phyloP scores from a whole-genome alignment of 1,140 invertebrate species.

The Ylistrum balloti region DNA sequence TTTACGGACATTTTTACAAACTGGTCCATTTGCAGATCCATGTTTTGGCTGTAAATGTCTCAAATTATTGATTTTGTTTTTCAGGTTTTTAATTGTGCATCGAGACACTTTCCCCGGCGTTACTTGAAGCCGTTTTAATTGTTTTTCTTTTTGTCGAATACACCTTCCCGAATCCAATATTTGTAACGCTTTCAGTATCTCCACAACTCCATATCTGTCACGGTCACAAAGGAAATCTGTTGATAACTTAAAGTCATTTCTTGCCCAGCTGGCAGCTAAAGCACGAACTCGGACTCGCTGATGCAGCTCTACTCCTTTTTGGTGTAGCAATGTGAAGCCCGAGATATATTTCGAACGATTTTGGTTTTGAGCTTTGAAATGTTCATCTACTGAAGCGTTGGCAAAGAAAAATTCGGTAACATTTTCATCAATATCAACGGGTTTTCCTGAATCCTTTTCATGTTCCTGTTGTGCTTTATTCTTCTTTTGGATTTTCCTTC shows the following conservation, averaged over 20 bases:
- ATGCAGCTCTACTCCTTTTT: constrained; percentile 71
- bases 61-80: constrained; percentile 76
- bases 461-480: background rate
- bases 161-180: constrained; percentile 74
- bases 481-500: constrained; percentile 5
- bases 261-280: constrained; percentile 76
- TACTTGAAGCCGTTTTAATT: constrained; percentile 72
- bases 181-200: constrained; percentile 75
- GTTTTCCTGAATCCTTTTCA: too few relatives aligned
- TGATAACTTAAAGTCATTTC: constrained; percentile 73
- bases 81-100: constrained; percentile 75
- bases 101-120: constrained; percentile 67
- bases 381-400: constrained; percentile 66
- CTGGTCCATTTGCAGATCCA: constrained; percentile 75
- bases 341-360: constrained; percentile 73
- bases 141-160: constrained; percentile 74
- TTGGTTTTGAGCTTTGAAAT: constrained; percentile 71
- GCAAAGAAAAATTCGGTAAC: constrained; percentile 59
- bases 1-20: constrained; percentile 73
- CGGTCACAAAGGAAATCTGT: constrained; percentile 65
- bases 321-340: constrained; percentile 65
- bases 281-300: constrained; percentile 73
- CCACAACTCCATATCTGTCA: constrained; percentile 72
- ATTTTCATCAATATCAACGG: constrained; percentile 56
- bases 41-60: constrained; percentile 71